Percentiles rank a stretch among this genome's conserved stretches.
Evolutionary conservation across 2,888 invertebrate species (phyloP).

Genomic region (Aspidapion aeneum): DNA sequence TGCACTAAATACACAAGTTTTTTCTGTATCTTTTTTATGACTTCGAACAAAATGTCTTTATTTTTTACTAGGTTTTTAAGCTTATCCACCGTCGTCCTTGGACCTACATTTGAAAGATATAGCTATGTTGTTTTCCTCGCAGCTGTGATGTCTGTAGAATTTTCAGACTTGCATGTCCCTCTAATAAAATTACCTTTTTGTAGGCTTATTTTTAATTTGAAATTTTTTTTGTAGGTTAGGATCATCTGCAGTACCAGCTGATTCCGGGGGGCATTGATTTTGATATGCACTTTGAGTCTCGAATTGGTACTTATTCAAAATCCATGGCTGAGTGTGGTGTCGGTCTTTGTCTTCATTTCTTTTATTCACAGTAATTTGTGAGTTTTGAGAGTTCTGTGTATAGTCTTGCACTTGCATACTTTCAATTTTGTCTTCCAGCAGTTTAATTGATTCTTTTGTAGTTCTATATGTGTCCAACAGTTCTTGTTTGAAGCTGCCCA

Average conservation of each 20-base stretch:
- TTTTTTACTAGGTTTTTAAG: neutral
- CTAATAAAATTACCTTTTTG: too few species aligned
- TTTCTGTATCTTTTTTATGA: too few species aligned
- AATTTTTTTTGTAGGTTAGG: neutral
- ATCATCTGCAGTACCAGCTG: neutral
- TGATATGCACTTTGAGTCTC: too few species aligned
- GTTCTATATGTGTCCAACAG: too few species aligned
- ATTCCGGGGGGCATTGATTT: neutral
- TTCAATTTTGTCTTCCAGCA: neutral
- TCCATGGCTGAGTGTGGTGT: neutral
- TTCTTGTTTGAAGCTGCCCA: too few species aligned
- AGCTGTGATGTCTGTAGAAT: neutral
- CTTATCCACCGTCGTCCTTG: neutral
- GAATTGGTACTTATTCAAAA: neutral
- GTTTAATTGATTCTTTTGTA: too few species aligned
- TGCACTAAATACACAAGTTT: too few species aligned
- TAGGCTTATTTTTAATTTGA: too few species aligned
- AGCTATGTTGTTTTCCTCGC: neutral
- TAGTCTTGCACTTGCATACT: too few species aligned
- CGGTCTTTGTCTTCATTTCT: neutral
- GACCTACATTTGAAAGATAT: neutral
- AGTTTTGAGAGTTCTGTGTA: too few species aligned
- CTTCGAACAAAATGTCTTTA: neutral
- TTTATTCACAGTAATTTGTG: neutral
- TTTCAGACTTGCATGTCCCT: neutral